Percentiles rank a stretch among this genome's conserved stretches.
Evolutionary conservation across 2,888 invertebrate species (phyloP).

Genomic region (Pristionchus exspectatus): DNA sequence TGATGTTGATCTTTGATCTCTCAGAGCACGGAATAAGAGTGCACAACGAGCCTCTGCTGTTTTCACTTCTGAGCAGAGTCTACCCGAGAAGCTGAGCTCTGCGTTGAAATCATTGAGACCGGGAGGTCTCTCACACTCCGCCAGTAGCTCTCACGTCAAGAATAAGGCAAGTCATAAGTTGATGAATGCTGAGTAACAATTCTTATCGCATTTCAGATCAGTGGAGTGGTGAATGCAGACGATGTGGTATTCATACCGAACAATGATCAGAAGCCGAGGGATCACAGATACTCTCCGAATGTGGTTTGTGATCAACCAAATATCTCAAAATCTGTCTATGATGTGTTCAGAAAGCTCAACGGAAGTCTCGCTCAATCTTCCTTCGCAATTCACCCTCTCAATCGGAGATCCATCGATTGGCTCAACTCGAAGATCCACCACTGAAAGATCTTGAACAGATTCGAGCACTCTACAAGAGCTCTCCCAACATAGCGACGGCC

Average conservation of each 20-base stretch:
- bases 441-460: slow-evolving; percentile 67
- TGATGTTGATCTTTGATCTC: slow-evolving; percentile 2
- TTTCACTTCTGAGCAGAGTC: slow-evolving; percentile 60
- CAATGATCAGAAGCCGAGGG: slow-evolving; percentile 46
- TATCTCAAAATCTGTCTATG: background rate
- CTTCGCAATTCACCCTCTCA: slow-evolving; percentile 55
- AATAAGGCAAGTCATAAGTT: slow-evolving; percentile 15
- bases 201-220: background rate
- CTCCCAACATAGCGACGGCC: slow-evolving; percentile 60
- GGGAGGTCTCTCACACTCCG: slow-evolving; percentile 62
- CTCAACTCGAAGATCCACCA: slow-evolving; percentile 55
- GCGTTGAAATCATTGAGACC: slow-evolving; percentile 65
- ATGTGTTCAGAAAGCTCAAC: slow-evolving; percentile 40
- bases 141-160: slow-evolving; percentile 59
- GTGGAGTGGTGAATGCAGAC: slow-evolving; percentile 64
- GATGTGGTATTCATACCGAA: slow-evolving; percentile 67
- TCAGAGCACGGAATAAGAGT: slow-evolving; percentile 50
- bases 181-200: background rate
- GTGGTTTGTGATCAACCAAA: background rate
- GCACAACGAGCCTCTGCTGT: slow-evolving; percentile 52
- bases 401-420: slow-evolving; percentile 43
- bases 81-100: slow-evolving; percentile 66
- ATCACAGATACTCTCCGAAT: slow-evolving; percentile 53
- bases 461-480: slow-evolving; percentile 66
- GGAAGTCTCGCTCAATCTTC: slow-evolving; percentile 53